phyloP scores from a whole-genome alignment of 2,888 invertebrate species.

The Amblyteles armatorius region DNA sequence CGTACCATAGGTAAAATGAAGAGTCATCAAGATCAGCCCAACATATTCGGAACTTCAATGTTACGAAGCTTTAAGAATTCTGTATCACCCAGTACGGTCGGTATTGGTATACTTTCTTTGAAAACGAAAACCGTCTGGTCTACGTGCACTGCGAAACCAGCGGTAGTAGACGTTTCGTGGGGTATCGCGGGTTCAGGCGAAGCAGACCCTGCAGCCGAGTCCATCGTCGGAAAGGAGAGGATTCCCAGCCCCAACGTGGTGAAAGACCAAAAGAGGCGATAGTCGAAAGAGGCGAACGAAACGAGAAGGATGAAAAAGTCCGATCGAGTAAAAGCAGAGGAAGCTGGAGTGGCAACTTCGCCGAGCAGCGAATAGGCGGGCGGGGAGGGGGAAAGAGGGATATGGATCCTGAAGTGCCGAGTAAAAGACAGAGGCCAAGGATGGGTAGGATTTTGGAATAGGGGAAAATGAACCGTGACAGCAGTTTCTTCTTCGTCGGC shows the following conservation, averaged over 20 bases:
- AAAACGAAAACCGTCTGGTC: conserved; percentile 3
- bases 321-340: conserved; percentile 34
- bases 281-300: conserved; percentile 13
- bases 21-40: not conserved
- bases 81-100: conserved; percentile 17
- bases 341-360: conserved; percentile 50
- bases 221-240: conserved; percentile 7
- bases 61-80: conserved; percentile 12
- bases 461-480: conserved; percentile 50
- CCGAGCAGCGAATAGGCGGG: conserved; percentile 20
- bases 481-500: conserved; percentile 51
- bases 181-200: not conserved
- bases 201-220: not conserved
- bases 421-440: conserved; percentile 39
- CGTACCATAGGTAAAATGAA: not conserved
- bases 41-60: not conserved
- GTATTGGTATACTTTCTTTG: not conserved
- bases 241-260: conserved; percentile 20
- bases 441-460: not conserved
- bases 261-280: conserved; percentile 31
- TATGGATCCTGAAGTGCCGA: conserved; percentile 29
- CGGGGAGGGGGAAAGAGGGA: not conserved
- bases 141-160: conserved; percentile 1
- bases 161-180: not conserved
- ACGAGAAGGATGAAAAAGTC: conserved; percentile 11